Base-by-base conservation (phyloP, 2,113 vertebrate genomes). In the Anguilla rostrata region DNA sequence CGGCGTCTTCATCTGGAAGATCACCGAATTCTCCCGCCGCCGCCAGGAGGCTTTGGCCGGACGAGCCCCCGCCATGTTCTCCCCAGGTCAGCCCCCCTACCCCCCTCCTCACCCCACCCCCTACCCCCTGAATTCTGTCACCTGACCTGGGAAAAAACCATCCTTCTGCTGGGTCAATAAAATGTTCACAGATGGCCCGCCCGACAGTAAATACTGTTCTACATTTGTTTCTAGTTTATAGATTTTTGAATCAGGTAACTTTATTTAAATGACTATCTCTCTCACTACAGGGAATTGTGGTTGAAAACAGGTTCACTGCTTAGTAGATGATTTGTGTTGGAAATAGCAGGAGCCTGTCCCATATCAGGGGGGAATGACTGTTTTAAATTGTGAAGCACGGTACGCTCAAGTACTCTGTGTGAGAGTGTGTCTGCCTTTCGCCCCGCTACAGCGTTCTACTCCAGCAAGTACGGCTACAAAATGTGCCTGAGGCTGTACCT, bases 381-480 rank as follows among this genome's bases (percentile, higher is more conserved):
- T 46, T 46, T 8, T 1, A 66, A 66, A 66, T 60, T 60, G 57
- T 20, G 9, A 20, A 3, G 46, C 56, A 26, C 22, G 81, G 78
- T 15, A 81, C 15, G 29, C 40, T 80, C 0, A 34, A 22, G 29
- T 57, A 63, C 20, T 12, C 18, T 49, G 26, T 53, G n/a, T n/a
- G 6, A 87, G 40, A 39, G 39, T 2, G 8, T 40, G 85, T 39
- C 9, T 53, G 7, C 41, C 63, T 78, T 56, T 66, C 29, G 5
- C 56, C 15, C 11, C 22, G 84, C n/a, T 43, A 0, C 93, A 97
- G 98, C 97, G 5, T 99, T 99, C 95, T 98, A 98, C 90, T 98
- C 98, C 0, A 97, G 96, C 94, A 98, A 97, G 87, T 98, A 98
- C 0, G 98, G 98, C 87, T 99, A 99, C 93, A 98, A 97, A 95